Conservation (phyloP, 2,113 vertebrate genomes). For the Heterochromis multidens region DNA sequence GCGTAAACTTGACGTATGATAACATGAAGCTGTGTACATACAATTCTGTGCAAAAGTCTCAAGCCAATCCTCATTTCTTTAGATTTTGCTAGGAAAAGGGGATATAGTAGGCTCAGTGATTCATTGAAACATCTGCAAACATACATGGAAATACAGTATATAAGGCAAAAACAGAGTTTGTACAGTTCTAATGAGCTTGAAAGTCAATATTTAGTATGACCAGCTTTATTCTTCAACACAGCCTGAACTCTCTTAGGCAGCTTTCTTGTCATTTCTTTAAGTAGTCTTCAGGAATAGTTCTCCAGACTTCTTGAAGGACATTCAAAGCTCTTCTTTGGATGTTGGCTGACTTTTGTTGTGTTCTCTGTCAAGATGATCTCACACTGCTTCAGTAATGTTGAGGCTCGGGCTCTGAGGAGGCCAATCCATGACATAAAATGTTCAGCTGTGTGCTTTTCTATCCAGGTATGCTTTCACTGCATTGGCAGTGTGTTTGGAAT, state of each 20-base stretch:
- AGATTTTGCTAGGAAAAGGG: neutral
- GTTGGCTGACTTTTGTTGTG: no score
- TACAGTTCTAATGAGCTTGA: neutral
- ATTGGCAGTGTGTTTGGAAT: no score
- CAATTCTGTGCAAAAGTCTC: neutral
- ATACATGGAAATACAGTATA: neutral
- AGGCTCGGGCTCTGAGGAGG: no score
- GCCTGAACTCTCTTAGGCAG: neutral
- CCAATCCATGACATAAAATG: no score
- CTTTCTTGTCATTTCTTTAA: neutral
- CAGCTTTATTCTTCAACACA: neutral
- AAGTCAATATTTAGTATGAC: neutral
- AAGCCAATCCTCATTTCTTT: neutral
- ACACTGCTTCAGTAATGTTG: no score
- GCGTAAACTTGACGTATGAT: neutral
- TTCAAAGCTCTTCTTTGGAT: no score
- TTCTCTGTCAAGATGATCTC: no score
- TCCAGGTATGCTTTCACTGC: no score
- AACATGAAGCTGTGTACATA: neutral
- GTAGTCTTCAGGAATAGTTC: no score
- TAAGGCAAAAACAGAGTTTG: neutral
- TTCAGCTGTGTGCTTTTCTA: no score
- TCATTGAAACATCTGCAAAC: neutral
- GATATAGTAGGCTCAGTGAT: neutral
- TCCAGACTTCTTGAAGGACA: no score